Conservation (phyloP, 2,797 vertebrate genomes). For the Cossypha dichroa region DNA sequence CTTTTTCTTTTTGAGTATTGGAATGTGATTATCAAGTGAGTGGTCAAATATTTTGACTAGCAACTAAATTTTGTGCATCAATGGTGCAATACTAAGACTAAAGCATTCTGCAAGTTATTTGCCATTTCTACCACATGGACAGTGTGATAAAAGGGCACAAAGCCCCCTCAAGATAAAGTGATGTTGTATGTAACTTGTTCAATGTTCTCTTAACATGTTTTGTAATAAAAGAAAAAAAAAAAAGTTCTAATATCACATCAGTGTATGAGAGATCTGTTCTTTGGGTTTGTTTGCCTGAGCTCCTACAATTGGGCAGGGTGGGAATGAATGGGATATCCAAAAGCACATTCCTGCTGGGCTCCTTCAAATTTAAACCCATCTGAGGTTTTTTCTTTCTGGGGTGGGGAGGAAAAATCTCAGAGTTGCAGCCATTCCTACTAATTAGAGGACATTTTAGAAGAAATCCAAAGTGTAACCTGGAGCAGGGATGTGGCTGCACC, state of each 20-base stretch:
- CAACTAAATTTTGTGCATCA: conserved; percentile 46
- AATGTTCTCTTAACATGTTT: conserved; percentile 72
- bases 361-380: not conserved
- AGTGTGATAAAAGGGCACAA: conserved; percentile 40
- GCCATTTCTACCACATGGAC: conserved; percentile 63
- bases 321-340: not conserved
- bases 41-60: conserved; percentile 56
- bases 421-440: not conserved
- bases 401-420: not conserved
- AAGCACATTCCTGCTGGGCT: not conserved
- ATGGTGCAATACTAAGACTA: conserved; percentile 53
- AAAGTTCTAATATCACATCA: conserved; percentile 41
- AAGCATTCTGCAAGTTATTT: conserved; percentile 54
- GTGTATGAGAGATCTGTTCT: conserved; percentile 9
- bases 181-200: conserved; percentile 68
- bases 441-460: not conserved
- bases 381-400: not conserved
- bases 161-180: conserved; percentile 43
- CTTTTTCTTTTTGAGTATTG: conserved; percentile 21
- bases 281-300: not conserved
- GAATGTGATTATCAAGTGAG: conserved; percentile 38
- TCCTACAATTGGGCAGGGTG: not conserved
- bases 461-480: not conserved
- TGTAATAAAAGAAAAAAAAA: conserved; percentile 62
- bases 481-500: not conserved